A percentile compares a stretch with the other conserved stretches of the same genome.
These are phyloP conservation scores for Esox lucius DNA, from an alignment of 2,797 vertebrate genomes.

Conservation along the genomic window DNA sequence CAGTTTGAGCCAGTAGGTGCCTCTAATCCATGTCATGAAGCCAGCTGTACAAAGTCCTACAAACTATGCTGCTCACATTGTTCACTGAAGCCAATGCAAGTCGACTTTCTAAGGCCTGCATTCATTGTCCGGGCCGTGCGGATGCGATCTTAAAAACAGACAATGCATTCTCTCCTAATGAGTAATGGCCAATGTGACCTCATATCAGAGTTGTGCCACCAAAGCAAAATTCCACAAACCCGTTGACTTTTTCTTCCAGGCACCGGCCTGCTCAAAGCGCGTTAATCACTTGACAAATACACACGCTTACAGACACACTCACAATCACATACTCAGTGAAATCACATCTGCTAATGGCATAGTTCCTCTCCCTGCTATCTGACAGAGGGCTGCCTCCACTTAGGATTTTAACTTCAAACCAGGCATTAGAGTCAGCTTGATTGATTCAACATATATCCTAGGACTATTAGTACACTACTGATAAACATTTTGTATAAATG, in stretches of 20 bases:
- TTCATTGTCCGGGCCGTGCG: slow-evolving; percentile 70
- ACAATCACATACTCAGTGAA: slow-evolving; percentile 31
- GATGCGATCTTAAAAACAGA: slow-evolving; percentile 79
- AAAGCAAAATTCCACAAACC: slow-evolving; percentile 79
- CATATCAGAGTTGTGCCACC: slow-evolving; percentile 76
- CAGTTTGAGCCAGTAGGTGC: slow-evolving; percentile 61
- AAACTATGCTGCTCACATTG: slow-evolving; percentile 74
- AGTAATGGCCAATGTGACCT: slow-evolving; percentile 78
- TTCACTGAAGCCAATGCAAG: slow-evolving; percentile 76
- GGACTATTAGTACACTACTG: not conserved
- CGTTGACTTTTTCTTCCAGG: slow-evolving; percentile 74
- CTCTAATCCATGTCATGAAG: slow-evolving; percentile 72
- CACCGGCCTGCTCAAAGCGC: slow-evolving; percentile 50
- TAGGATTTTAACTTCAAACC: slow-evolving; percentile 3
- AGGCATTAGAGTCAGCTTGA: not conserved
- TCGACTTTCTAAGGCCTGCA: slow-evolving; percentile 77
- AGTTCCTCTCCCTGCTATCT: slow-evolving; percentile 17
- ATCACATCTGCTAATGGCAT: slow-evolving; percentile 42
- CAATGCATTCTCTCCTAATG: slow-evolving; percentile 80
- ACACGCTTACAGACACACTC: slow-evolving; percentile 10
- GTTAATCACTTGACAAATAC: slow-evolving; percentile 41
- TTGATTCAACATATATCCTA: not conserved
- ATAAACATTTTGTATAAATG: not conserved
- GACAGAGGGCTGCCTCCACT: not conserved
- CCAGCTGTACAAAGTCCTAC: slow-evolving; percentile 66